A percentile compares a stretch with the other conserved stretches of the same genome.
phyloP scores from a whole-genome alignment of 2,888 invertebrate species.

The Taphrorychus bicolor region DNA sequence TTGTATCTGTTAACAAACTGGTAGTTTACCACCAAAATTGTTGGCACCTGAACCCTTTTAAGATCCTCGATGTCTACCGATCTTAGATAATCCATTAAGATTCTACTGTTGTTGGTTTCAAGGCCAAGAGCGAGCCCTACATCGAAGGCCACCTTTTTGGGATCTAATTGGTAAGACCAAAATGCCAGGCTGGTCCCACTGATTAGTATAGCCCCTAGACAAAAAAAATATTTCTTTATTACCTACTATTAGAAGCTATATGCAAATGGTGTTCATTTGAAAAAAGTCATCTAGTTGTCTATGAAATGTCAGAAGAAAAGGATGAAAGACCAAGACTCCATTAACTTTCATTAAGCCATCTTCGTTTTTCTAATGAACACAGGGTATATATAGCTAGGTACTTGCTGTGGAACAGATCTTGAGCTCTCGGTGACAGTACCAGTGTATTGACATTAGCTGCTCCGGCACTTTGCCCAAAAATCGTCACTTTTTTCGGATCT shows the following conservation, averaged over 20 bases:
- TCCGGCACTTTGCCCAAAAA: conserved; percentile 62
- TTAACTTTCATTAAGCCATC: too few relatives aligned
- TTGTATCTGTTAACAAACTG: too few relatives aligned
- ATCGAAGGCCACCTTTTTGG: conserved; percentile 29
- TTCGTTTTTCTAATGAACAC: too few relatives aligned
- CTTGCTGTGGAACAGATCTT: conserved; percentile 33
- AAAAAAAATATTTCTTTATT: background rate
- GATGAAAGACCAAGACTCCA: too few relatives aligned
- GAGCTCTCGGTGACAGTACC: conserved; percentile 53
- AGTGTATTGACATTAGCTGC: conserved; percentile 57
- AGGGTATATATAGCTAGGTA: too few relatives aligned
- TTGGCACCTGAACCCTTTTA: conserved; percentile 30
- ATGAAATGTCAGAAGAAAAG: too few relatives aligned
- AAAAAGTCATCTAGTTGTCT: too few relatives aligned
- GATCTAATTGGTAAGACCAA: conserved; percentile 42
- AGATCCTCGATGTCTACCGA: conserved; percentile 1
- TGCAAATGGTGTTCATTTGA: too few relatives aligned
- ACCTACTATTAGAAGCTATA: too few relatives aligned
- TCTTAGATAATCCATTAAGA: conserved; percentile 17
- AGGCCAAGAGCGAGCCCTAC: conserved; percentile 23
- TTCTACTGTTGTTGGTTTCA: conserved; percentile 21
- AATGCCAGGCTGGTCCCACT: conserved; percentile 59
- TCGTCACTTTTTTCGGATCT: conserved; percentile 55
- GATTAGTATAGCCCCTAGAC: conserved; percentile 56
- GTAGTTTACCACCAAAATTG: conserved; percentile 1